Evolutionary conservation across 2,797 vertebrate genomes (phyloP), one percentile per base, ranked within the genome.

Genomic region (Onychomys arenicola): DNA sequence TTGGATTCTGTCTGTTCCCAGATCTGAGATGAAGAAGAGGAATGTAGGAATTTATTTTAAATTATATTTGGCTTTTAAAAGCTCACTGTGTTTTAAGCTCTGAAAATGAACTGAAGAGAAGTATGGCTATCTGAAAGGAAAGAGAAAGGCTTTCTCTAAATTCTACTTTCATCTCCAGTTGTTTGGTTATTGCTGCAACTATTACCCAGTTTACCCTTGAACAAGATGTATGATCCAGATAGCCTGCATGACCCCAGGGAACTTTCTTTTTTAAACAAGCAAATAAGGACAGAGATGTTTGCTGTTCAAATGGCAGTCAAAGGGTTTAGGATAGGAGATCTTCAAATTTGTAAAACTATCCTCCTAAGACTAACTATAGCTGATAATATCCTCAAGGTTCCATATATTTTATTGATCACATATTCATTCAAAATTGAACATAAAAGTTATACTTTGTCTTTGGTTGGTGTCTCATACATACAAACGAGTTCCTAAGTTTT

Each of bases 1-100:
- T 96, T 97, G 83, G 90, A 63, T 95, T 73, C 81, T 93, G 59
- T 52, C 67, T 80, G 94, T 97, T 97, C 92, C 96, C 92, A 97
- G 89, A 89, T 95, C 91, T 59, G 82, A 95, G 91, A 67, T 77
- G 87, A 94, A 40, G 95, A 91, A 96, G 69, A 90, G 73, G 55
- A 92, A 93, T 57, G 59, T 37, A 83, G 88, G 90, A 91, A 76
- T 94, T 97, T 93, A 89, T 94, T 97, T 96, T 96, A 95, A 94
- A 97, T 95, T 96, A 90, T 90, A 85, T 84, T 97, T 93, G 76
- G 95, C 76, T 95, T 94, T 69, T 40, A 93, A 95, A 69, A 95
- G 71, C 3, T 46, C 93, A 63, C 85, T 88, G 90, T 90, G 63
- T 52, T 96, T 96, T 95, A 29, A 75, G 16, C 81, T 85, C 71